phyloP scores from a whole-genome alignment of 92 coral and sea anemone genomes.

The Porites evermanni region DNA sequence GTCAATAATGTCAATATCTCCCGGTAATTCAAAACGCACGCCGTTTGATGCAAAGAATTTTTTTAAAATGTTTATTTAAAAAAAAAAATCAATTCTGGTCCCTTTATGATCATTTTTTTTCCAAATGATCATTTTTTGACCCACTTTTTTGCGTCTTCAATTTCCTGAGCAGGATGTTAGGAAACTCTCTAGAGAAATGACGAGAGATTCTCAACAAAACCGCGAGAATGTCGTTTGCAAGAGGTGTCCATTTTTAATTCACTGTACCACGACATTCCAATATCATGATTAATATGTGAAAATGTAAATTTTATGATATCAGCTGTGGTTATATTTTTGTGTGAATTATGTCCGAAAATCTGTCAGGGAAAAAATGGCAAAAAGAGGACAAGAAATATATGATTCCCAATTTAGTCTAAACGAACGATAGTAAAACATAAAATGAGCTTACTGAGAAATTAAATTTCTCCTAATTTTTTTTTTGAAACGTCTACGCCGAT shows the following conservation, averaged over 20 bases:
- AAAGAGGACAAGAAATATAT: background rate
- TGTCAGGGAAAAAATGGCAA: background rate
- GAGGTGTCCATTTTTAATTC: background rate
- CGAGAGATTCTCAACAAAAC: conserved; percentile 32
- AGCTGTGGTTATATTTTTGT: background rate
- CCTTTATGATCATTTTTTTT: background rate
- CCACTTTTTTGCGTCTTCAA: background rate
- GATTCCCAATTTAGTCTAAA: background rate
- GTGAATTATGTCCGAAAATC: background rate
- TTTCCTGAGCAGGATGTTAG: background rate
- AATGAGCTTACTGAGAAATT: background rate
- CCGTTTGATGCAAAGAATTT: conserved; percentile 5
- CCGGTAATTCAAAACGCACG: conserved; percentile 13
- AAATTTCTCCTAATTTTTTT: background rate
- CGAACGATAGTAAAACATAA: background rate
- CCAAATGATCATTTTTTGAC: background rate
- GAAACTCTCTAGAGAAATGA: background rate
- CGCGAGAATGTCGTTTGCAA: conserved; percentile 18
- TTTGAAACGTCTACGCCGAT: no score
- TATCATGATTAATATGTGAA: conserved; percentile 19
- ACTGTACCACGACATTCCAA: conserved; percentile 42
- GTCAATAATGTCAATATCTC: conserved; percentile 25
- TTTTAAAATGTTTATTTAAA: background rate
- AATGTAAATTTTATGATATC: conserved; percentile 4
- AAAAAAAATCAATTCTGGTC: background rate